A percentile compares a stretch with the other conserved stretches of the same genome.
Conservation (phyloP, 2,113 vertebrate species). For the Thunnus thynnus region DNA sequence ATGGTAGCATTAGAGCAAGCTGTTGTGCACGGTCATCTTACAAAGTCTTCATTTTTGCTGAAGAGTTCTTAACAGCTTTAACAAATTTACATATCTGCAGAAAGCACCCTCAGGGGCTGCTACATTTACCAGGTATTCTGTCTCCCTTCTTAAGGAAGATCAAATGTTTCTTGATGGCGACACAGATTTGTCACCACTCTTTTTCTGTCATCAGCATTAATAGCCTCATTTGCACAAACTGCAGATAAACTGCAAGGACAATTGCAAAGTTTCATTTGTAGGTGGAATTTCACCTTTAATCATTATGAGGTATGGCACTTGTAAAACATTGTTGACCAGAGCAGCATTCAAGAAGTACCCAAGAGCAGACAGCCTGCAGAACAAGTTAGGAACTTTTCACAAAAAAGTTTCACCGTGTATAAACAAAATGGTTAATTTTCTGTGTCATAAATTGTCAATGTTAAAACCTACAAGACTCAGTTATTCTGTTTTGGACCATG, state of each 20-base stretch:
- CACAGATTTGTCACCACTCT: background rate
- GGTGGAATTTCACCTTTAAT: background rate
- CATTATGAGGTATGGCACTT: background rate
- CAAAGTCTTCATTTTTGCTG: conserved; percentile 3
- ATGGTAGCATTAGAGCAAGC: conserved; percentile 12
- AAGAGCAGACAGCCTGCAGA: background rate
- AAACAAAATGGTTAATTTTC: background rate
- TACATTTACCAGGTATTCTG: conserved; percentile 10
- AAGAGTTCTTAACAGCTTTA: background rate
- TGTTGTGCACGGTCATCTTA: conserved; percentile 17
- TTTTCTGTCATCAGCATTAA: no score
- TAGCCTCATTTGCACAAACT: background rate
- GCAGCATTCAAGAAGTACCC: background rate
- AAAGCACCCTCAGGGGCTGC: background rate
- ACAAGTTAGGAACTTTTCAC: background rate
- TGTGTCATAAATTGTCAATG: background rate
- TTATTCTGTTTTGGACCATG: background rate
- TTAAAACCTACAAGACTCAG: background rate
- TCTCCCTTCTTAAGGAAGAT: conserved; percentile 4
- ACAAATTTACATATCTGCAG: background rate
- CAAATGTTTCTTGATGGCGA: conserved; percentile 11
- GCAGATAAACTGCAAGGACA: background rate
- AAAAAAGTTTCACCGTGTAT: background rate
- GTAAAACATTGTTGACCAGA: background rate
- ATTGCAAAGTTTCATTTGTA: background rate